Evolutionary conservation across 2,888 invertebrate genomes (phyloP), one percentile per base, ranked within the genome.

Genomic region (Cerastoderma edule): DNA sequence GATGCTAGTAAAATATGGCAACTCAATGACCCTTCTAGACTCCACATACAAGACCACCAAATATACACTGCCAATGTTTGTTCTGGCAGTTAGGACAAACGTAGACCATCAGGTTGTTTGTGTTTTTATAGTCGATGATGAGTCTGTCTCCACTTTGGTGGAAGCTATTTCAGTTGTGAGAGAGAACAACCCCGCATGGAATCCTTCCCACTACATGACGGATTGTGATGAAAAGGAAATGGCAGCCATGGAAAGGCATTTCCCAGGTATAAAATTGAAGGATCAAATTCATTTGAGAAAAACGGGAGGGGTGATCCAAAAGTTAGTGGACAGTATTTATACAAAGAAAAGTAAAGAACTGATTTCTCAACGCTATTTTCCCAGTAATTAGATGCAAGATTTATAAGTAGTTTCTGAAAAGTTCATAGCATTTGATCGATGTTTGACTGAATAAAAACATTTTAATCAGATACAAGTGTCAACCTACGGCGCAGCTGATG

Each of bases 1-100:
- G 13, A 60, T 84, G 22, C 68, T 84, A 6, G 16, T 53, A 22
- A 54, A 48, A 44, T 83, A 83, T 73, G 83, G 83, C 0, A 63
- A 57, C 8, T 74, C 75, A 6, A 48, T 81, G n/a, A 68, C 68
- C 19, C 68, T 81, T n/a, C 54, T 84, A 1, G 84, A 79, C 68
- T 74, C 83, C 19, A 81, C 83, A 10, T 84, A 81, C 73, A 68
- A 66, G 46, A 82, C 77, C 2, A 73, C 76, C 13, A 69, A 66
- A 24, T 83, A 79, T 67, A 75, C 72, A 5, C 44, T 83, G 46
- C 84, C 84, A 3, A 60, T 84, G 13, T 83, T 81, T 66, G 70
- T 82, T 24, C n/a, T 84, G 6, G 65, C 57, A n/a, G 77, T 81
- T 5, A 60, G 64, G 24, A 78, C 81, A 10, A 83, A 84, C 48